Evolutionary conservation across 1,140 invertebrate species (phyloP), one percentile per base, ranked within the genome.

Genomic region (Phymorhynchus buccinoides): DNA sequence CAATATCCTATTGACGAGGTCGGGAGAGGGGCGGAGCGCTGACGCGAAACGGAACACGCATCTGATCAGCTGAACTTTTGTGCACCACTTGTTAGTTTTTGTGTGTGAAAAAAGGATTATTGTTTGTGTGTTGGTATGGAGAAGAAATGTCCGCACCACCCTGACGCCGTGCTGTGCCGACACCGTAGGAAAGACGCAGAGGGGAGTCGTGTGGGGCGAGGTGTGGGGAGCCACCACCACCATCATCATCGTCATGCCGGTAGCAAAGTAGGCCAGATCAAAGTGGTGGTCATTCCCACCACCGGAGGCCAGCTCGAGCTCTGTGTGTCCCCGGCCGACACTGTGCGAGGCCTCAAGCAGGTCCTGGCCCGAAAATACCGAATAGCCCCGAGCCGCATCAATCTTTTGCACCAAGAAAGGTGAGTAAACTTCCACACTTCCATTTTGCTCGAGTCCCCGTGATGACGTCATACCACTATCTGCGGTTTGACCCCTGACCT

Each of bases 321-420:
- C 87, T 95, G 95, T 85, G 95, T 98, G 84, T 95, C 96, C 87
- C 95, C 95, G 86, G 95, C 95, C 90, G 96, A 96, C 88, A 96
- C 95, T 86, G 96, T 98, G 79, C 97, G 97, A 90, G 96, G 96
- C 92, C 95, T 98, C 27, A 98, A 98, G 93, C 97, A 97, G 94
- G 95, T 96, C 77, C 96, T 98, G 89, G 97, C 97, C n/a, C 97
- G 97, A 94, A 96, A 96, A 92, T 94, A 98, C 85, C 97, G 97
- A 95, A 96, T 98, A 91, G 96, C 96, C 87, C 97, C 97, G 94
- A 97, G 98, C 94, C 95, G 97, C 91, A 97, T 98, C 93, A 97
- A 96, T 93, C 94, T 98, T 90, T 95, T 98, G 84, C 96, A 97
- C 94, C 95, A 96, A 89, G 97, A 98, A 94, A 97, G 97, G 97